phyloP scores from a whole-genome alignment of 2,797 vertebrate species.

The Hybognathus amarus region DNA sequence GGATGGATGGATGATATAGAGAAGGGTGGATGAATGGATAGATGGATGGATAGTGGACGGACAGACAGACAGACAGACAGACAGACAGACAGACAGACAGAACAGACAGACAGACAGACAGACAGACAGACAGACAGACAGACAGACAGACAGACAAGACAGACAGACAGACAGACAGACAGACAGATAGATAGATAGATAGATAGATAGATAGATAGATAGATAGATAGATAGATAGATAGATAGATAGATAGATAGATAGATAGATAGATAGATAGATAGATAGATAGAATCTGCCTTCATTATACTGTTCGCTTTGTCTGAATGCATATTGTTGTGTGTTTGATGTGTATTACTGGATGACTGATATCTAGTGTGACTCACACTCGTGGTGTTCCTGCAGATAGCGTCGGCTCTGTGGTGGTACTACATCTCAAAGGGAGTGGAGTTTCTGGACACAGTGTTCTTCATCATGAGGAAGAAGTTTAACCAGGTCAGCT shows the following conservation, averaged over 20 bases:
- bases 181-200: neutral
- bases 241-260: neutral
- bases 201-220: neutral
- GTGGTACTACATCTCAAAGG: constrained; percentile 99
- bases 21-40: no score
- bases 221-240: neutral
- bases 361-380: neutral
- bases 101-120: fast-evolving
- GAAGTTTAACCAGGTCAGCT: constrained; percentile 98
- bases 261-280: neutral
- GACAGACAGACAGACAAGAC: neutral
- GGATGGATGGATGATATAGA: no score
- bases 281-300: no score
- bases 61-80: neutral
- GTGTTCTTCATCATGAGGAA: constrained; percentile 99
- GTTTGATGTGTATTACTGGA: neutral
- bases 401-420: constrained; percentile 97
- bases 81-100: fast-evolving
- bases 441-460: constrained; percentile 97
- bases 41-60: no score
- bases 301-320: no score
- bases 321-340: no score
- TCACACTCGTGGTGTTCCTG: constrained; percentile 23
- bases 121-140: neutral
- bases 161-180: fast-evolving